Evolutionary conservation across 2,113 vertebrate genomes (phyloP), one percentile per base, ranked within the genome.

Genomic region (Thryonomys swinderianus): DNA sequence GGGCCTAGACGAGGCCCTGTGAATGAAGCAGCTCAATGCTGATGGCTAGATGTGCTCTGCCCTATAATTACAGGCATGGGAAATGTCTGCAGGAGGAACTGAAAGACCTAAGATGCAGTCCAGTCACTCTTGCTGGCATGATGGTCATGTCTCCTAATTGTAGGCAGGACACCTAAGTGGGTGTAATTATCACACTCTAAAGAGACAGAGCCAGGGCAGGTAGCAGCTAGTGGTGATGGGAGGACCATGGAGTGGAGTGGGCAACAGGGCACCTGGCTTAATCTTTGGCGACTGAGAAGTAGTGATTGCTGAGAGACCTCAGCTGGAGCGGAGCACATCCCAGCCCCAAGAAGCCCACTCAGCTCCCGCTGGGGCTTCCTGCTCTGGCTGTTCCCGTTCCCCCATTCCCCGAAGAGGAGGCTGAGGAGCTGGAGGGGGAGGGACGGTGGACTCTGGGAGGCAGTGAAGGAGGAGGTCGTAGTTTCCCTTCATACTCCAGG

Each of bases 401-500:
- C 40, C 27, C 76, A 61, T 20, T 9, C 42, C 64, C 40, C 27
- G 64, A 61, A 13, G 53, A n/a, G 5, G 76, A 42, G 27, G 25
- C 51, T 2, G 13, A 71, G 64, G 11, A 40, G 34, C 27, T 4
- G 1, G 21, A 42, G 18, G 40, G 59, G 32, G 62, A 30, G 32
- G 32, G 59, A 16, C 45, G 17, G 3, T 32, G 34, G 14, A 9
- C 25, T 20, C 66, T 82, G 10, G 17, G 78, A 88, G 27, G 30
- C 55, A 71, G 5, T 21, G 57, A 3, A 30, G 34, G 37, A 40
- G 53, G 51, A 23, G 59, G 20, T 73, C 16, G 32, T 17, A 17
- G 25, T 9, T 37, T 2, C 59, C 2, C 48, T 17, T 25, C 14
- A 16, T 2, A 20, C 59, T 3, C 0, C 18, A 12, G 32, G 12